These are phyloP conservation scores for Clarias macrocephalus DNA, from an alignment of 2,113 vertebrate genomes.

Conservation along the genomic window DNA sequence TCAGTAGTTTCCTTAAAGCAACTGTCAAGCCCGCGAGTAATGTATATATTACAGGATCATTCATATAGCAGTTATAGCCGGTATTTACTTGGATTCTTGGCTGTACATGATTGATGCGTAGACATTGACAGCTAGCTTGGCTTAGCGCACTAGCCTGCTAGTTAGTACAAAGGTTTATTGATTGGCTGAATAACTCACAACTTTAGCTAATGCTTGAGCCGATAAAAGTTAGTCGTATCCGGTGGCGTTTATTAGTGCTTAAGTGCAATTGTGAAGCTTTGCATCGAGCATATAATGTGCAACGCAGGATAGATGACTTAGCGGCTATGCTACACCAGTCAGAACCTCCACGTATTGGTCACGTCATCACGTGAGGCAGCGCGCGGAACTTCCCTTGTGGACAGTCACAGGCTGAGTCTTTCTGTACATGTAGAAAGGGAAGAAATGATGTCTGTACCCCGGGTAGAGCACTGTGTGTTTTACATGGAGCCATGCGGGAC, in stretches of 20 bases:
- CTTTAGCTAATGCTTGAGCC: neutral
- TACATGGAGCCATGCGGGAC: neutral
- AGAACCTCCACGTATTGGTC: conserved; percentile 33
- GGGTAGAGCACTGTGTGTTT: neutral
- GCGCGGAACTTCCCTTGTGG: conserved; percentile 49
- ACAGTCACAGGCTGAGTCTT: neutral
- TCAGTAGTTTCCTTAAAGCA: neutral
- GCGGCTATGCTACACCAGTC: conserved; percentile 9
- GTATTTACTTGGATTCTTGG: neutral
- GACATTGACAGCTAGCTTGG: conserved; percentile 3
- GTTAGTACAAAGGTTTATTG: too few relatives aligned
- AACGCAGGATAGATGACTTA: neutral
- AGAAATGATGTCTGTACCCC: neutral
- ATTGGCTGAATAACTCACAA: neutral
- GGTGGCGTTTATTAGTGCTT: neutral
- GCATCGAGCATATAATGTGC: neutral
- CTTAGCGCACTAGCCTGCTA: neutral
- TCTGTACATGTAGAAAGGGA: neutral
- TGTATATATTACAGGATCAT: neutral
- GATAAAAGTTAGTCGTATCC: neutral
- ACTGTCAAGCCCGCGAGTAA: neutral
- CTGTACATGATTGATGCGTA: neutral
- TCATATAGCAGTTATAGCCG: neutral
- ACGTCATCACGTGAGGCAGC: conserved; percentile 66
- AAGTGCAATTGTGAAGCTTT: neutral